A percentile compares a stretch with the other conserved stretches of the same genome.
These are phyloP conservation scores for Ceratina japonica DNA, from an alignment of 1,140 invertebrate genomes.

Conservation along the genomic window DNA sequence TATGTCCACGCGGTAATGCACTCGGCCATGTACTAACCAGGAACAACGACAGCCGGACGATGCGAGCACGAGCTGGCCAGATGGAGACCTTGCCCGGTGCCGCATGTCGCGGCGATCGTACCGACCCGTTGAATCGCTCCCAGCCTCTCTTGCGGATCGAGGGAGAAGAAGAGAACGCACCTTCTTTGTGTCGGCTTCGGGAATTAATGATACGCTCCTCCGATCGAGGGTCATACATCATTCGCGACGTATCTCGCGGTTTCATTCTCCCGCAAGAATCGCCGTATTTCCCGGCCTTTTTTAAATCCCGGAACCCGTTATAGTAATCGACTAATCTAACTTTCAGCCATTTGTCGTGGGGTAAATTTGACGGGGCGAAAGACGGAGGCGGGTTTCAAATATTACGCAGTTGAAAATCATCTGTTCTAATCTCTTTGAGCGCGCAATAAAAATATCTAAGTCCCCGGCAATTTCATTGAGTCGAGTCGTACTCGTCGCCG, in stretches of 20 bases:
- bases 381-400: too few relatives aligned
- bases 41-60: constrained; percentile 15
- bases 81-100: constrained; percentile 28
- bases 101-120: constrained; percentile 1
- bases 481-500: too few relatives aligned
- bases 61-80: neutral
- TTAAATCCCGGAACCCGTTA: too few relatives aligned
- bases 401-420: too few relatives aligned
- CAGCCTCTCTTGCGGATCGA: neutral
- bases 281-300: too few relatives aligned
- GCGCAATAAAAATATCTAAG: too few relatives aligned
- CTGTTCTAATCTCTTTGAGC: too few relatives aligned
- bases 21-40: constrained; percentile 12
- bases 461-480: too few relatives aligned
- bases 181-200: neutral
- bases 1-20: constrained; percentile 24
- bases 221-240: constrained; percentile 4
- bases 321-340: too few relatives aligned
- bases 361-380: too few relatives aligned
- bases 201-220: constrained; percentile 14
- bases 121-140: constrained; percentile 12
- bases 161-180: neutral
- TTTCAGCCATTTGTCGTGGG: too few relatives aligned
- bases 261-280: neutral
- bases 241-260: neutral